Conservation (phyloP, 2,888 invertebrate genomes). For the Philopedon plagiatum region DNA sequence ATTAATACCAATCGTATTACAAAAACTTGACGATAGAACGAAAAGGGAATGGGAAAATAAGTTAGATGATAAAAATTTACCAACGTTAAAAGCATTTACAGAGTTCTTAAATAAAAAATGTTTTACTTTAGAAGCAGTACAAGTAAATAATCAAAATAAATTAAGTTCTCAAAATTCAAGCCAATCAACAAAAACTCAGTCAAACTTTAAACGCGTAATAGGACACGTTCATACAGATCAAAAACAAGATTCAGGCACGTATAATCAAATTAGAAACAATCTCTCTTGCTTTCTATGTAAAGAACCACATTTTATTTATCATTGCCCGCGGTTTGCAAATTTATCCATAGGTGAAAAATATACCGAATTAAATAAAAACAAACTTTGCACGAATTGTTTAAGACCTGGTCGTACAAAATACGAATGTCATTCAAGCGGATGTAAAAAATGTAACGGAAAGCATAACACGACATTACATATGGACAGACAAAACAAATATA, state of each 20-base stretch:
- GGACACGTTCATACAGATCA: neutral
- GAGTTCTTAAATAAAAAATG: slow-evolving; percentile 41
- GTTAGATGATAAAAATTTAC: slow-evolving; percentile 24
- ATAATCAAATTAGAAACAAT: too few species aligned
- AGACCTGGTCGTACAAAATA: slow-evolving; percentile 16
- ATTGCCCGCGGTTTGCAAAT: neutral
- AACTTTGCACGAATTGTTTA: slow-evolving; percentile 26
- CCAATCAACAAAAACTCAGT: too few species aligned
- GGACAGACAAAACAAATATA: neutral
- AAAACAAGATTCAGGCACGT: too few species aligned
- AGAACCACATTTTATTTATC: slow-evolving; percentile 3
- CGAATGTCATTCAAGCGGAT: slow-evolving; percentile 6
- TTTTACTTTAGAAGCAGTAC: slow-evolving; percentile 29
- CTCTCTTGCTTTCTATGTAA: neutral
- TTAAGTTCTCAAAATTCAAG: too few species aligned
- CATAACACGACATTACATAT: slow-evolving; percentile 13
- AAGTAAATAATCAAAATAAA: too few species aligned
- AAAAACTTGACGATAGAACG: too few species aligned
- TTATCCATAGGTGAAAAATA: slow-evolving; percentile 11
- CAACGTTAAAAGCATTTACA: slow-evolving; percentile 14
- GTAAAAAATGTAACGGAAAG: slow-evolving; percentile 20
- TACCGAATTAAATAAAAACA: slow-evolving; percentile 15
- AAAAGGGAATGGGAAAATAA: too few species aligned
- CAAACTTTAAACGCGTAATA: too few species aligned
- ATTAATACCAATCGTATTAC: slow-evolving; percentile 28